Evolutionary conservation across 1,140 invertebrate genomes (phyloP), one percentile per base, ranked within the genome.

Genomic region (Drosophila setifemur): DNA sequence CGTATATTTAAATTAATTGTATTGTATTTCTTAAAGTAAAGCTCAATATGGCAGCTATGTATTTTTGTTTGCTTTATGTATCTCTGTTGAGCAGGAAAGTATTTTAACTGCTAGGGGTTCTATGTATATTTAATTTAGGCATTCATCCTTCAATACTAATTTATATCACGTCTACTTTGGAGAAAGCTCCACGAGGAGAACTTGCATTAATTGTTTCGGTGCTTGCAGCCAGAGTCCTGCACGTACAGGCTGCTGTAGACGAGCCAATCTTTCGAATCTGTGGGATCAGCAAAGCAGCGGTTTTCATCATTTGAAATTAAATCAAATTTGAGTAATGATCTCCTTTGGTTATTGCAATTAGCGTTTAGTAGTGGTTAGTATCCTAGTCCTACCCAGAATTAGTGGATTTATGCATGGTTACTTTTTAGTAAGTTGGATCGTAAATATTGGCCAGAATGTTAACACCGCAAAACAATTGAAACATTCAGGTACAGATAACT

Each of bases 261-360:
- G 33, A 73, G 78, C 78, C 78, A 83, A 83, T 83, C 78, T 85
- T 74, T 85, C n/a, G 79, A 78, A 83, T 83, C 78, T 83, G 78
- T 74, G 70, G 78, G 49, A 68, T 82, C 61, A 76, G 69, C 55
- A 82, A 72, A 69, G 57, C 43, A 53, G 54, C 53, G 47, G 28
- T 4, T 23, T 29, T 12, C 25, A 23, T 39, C 12, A 48, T 54
- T 58, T 64, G 14, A 14, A 43, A 68, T 33, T 42, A 43, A 29
- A 19, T 21, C 9, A 18, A 40, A 7, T 49, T 60, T 73, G 60
- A 57, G 52, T 54, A 66, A 79, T 31, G 33, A 40, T 40, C 57
- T 78, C 67, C 60, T 39, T 42, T 25, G 53, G 12, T 72, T 73
- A 76, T 74, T 78, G 21, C 31, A 19, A 25, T 35, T 60, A 44